These are phyloP conservation scores for Rhagonycha fulva DNA, from an alignment of 2,888 invertebrate genomes.

Conservation along the genomic window DNA sequence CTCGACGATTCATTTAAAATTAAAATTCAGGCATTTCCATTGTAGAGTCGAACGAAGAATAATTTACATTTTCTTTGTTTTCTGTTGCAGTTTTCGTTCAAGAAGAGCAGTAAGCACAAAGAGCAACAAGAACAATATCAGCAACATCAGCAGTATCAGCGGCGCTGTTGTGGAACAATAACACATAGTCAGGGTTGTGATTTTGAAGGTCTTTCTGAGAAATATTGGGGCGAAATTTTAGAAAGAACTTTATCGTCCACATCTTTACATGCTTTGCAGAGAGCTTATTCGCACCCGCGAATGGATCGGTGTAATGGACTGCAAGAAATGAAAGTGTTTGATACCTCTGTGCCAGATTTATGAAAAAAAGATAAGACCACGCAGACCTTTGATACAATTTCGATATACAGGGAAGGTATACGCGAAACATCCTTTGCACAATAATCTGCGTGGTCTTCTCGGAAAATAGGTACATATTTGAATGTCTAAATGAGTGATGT, in stretches of 20 bases:
- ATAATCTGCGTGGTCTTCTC: constrained; percentile 27
- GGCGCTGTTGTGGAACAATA: constrained; percentile 44
- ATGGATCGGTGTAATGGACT: constrained; percentile 51
- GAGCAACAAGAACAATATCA: constrained; percentile 36
- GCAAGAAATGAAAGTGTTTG: constrained; percentile 51
- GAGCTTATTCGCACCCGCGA: constrained; percentile 44
- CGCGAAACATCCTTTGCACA: constrained; percentile 45
- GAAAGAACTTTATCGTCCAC: constrained; percentile 77
- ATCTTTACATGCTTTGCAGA: constrained; percentile 67
- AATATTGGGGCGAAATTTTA: constrained; percentile 70
- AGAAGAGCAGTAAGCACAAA: constrained; percentile 41
- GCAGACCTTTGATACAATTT: constrained; percentile 49
- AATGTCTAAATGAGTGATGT: background rate
- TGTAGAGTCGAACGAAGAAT: background rate
- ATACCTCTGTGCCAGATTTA: constrained; percentile 54
- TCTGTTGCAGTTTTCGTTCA: constrained; percentile 47
- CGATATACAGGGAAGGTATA: constrained; percentile 50
- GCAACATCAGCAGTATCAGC: constrained; percentile 36
- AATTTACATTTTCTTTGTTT: background rate
- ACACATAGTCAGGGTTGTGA: constrained; percentile 57
- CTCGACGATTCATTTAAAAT: background rate
- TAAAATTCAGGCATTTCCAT: background rate
- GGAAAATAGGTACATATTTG: constrained; percentile 7
- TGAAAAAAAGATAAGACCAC: constrained; percentile 56
- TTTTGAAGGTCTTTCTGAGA: constrained; percentile 60